A percentile compares a stretch with the other conserved stretches of the same genome.
Conservation (phyloP, 2,797 vertebrate species). For the Schizopygopsis pylzovi region DNA sequence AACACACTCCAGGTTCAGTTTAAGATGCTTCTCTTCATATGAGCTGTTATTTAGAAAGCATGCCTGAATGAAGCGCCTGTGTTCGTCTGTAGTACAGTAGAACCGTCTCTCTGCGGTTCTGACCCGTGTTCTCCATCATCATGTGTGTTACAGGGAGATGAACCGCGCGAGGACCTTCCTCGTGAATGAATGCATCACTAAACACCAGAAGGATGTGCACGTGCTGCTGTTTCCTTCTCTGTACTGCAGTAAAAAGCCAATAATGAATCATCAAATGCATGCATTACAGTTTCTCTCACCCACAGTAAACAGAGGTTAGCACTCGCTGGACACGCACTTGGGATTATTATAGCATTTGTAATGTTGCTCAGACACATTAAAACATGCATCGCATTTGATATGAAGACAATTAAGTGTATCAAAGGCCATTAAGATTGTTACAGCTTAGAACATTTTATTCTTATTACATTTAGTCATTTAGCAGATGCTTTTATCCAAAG, state of each 20-base stretch:
- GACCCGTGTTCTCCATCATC: neutral
- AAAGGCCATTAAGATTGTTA: neutral
- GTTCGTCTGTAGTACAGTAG: neutral
- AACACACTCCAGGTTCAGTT: neutral
- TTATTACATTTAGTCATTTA: too few relatives aligned
- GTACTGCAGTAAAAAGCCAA: neutral
- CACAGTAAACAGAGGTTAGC: neutral
- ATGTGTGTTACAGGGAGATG: neutral
- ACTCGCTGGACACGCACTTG: neutral
- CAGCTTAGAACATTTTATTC: neutral
- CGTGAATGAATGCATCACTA: constrained; percentile 44
- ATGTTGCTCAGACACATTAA: neutral
- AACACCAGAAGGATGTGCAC: neutral
- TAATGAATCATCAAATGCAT: neutral
- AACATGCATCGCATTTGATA: too few relatives aligned
- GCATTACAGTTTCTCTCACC: neutral
- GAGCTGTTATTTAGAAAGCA: neutral
- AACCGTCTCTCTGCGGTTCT: neutral
- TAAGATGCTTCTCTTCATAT: neutral
- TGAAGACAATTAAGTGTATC: neutral
- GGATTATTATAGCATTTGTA: neutral
- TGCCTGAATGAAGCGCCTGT: neutral
- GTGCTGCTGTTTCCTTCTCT: neutral
- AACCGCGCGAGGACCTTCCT: too few relatives aligned
- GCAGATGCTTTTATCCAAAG: too few relatives aligned